Conservation (phyloP, 2,113 vertebrate genomes). For the Saguinus imperator region DNA sequence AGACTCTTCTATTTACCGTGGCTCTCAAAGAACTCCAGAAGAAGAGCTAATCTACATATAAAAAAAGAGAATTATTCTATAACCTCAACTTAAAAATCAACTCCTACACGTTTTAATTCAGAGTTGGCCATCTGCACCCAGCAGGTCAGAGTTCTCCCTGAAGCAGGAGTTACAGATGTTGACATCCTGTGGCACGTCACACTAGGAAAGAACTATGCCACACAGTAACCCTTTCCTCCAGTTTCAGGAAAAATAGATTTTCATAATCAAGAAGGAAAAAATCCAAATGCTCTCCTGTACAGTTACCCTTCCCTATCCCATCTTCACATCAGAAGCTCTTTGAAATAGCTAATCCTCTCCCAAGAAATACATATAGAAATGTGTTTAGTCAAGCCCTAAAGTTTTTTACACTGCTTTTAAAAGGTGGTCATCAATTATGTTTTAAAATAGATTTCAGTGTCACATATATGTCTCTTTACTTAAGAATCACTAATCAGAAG, state of each 20-base stretch:
- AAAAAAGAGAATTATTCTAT: not conserved
- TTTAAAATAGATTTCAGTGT: slow-evolving; percentile 28
- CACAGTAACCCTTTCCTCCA: not conserved
- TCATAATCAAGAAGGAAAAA: not conserved
- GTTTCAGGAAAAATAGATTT: not conserved
- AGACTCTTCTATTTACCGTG: too few species aligned
- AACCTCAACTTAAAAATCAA: not conserved
- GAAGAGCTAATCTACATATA: not conserved
- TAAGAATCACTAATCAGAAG: not conserved
- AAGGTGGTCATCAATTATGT: slow-evolving; percentile 47
- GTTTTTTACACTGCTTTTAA: slow-evolving; percentile 46
- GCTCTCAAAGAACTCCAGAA: not conserved
- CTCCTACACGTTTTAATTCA: not conserved
- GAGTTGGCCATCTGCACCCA: not conserved
- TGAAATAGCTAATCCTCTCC: not conserved
- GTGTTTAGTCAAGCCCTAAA: not conserved
- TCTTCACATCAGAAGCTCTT: not conserved
- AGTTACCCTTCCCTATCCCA: not conserved
- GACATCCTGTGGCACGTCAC: not conserved
- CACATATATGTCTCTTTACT: not conserved
- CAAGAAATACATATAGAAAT: not conserved
- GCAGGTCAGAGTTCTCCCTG: not conserved
- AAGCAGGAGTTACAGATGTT: not conserved
- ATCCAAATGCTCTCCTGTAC: not conserved
- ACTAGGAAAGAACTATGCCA: not conserved